Evolutionary conservation across 2,888 invertebrate species (phyloP), one percentile per base, ranked within the genome.

Genomic region (Anarsia innoxiella): DNA sequence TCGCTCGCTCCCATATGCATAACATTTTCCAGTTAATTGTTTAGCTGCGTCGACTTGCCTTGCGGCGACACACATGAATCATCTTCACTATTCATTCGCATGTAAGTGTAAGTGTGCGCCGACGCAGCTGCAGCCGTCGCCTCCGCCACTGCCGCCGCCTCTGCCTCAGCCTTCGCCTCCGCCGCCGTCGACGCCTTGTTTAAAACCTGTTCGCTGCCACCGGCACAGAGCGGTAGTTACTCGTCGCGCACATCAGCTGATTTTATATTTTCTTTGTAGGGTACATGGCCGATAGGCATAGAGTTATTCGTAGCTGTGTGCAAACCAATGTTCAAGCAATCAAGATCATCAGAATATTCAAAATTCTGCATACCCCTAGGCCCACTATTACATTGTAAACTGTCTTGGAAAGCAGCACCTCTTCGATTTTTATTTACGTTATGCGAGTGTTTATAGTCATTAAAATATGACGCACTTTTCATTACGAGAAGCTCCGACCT

Each of bases 301-400:
- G 5, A 6, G 23, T 4, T 23, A 8, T 23, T 6, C 8, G 4
- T 23, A 23, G 8, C 23, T 23, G 23, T 23, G 23, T 6, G 8
- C 4, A 23, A 8, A 6, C 23, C 4, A 23, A 23, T n/a, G n/a
- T n/a, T n/a, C n/a, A n/a, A n/a, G n/a, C n/a, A n/a, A n/a, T n/a
- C n/a, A n/a, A n/a, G n/a, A n/a, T n/a, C n/a, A n/a, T n/a, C n/a
- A n/a, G n/a, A n/a, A 27, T 9, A 6, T 6, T 10, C 10, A 27
- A 10, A 11, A 27, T 2, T n/a, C 12, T 9, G 11, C 27, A 27
- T 2, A 10, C 32, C 37, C 19, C 31, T 16, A 12, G 37, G 32
- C 1, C 32, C 37, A 31, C 31, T 37, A 13, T 37, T 32, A n/a
- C n/a, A n/a, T n/a, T n/a, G n/a, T 14, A 31, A 5, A 12, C 28